A percentile compares a stretch with the other conserved stretches of the same genome.
phyloP scores from a whole-genome alignment of 1,140 invertebrate species.

The Eumaeus atala region DNA sequence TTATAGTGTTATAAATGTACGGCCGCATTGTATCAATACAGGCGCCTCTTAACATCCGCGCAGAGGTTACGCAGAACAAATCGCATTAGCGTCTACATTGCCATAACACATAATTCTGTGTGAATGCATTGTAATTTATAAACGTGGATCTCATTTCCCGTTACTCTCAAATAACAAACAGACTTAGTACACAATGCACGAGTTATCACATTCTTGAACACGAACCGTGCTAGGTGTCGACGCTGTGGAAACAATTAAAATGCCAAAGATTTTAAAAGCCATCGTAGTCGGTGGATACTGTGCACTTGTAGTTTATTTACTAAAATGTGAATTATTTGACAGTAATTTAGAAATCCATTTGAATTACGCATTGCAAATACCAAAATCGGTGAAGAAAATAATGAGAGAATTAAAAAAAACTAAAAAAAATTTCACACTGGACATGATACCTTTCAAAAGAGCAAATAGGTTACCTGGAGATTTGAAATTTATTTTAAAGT shows the following conservation, averaged over 20 bases:
- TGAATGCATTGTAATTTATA: too few species aligned
- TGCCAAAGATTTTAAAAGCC: conserved; percentile 36
- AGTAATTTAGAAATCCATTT: conserved; percentile 32
- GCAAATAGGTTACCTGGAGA: conserved; percentile 38
- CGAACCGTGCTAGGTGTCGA: too few species aligned
- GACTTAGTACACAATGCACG: too few species aligned
- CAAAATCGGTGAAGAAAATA: conserved; percentile 24
- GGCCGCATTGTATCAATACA: too few species aligned
- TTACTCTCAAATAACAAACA: too few species aligned
- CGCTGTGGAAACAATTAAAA: conserved; percentile 16
- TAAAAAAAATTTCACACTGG: conserved; percentile 19
- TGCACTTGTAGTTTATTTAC: conserved; percentile 31
- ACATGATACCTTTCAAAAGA: conserved; percentile 19
- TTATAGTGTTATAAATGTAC: too few species aligned
- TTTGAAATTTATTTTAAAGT: conserved; percentile 48
- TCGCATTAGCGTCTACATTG: too few species aligned
- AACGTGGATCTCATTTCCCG: too few species aligned
- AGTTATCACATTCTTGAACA: too few species aligned
- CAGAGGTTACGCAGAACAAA: too few species aligned
- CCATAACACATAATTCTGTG: too few species aligned
- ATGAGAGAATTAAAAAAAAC: conserved; percentile 25
- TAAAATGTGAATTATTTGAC: conserved; percentile 27
- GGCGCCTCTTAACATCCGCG: too few species aligned
- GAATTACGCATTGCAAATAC: conserved; percentile 30
- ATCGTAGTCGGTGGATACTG: conserved; percentile 33